Evolutionary conservation across 2,888 invertebrate genomes (phyloP).

Genomic region (Xestia c-nigrum): DNA sequence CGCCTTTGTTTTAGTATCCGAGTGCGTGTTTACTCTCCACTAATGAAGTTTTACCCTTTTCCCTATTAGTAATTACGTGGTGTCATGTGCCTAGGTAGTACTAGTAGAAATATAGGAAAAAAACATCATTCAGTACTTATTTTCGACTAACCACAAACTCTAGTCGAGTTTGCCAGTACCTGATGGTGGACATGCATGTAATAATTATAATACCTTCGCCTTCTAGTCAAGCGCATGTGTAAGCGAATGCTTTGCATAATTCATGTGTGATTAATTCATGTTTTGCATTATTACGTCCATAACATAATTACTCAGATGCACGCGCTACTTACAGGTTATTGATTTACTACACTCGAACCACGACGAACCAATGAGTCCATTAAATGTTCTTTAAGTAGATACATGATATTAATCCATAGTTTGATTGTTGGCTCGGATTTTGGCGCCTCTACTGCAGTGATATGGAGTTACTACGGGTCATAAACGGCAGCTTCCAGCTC

Average conservation of each 20-base stretch:
- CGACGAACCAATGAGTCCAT: slow-evolving; percentile 24
- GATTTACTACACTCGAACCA: slow-evolving; percentile 49
- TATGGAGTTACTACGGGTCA: not conserved
- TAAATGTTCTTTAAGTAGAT: slow-evolving; percentile 15
- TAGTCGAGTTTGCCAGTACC: slow-evolving; percentile 1
- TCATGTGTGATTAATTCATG: slow-evolving; percentile 73
- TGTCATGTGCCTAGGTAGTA: slow-evolving; percentile 1
- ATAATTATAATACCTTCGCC: slow-evolving; percentile 35
- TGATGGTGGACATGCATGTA: slow-evolving; percentile 16
- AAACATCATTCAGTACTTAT: not conserved
- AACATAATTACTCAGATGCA: slow-evolving; percentile 71
- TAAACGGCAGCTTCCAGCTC: slow-evolving; percentile 30
- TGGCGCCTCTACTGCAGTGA: not conserved
- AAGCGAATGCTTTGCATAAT: slow-evolving; percentile 72
- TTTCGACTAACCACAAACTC: slow-evolving; percentile 12
- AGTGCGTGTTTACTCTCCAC: slow-evolving; percentile 51
- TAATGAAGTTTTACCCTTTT: slow-evolving; percentile 50
- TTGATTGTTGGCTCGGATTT: slow-evolving; percentile 9
- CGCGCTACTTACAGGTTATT: slow-evolving; percentile 64
- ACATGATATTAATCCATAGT: slow-evolving; percentile 10
- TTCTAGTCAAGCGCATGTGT: slow-evolving; percentile 57
- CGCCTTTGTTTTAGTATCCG: slow-evolving; percentile 54
- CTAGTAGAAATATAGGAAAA: slow-evolving; percentile 4
- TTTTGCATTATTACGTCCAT: slow-evolving; percentile 70
- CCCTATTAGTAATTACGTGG: slow-evolving; percentile 38